phyloP scores from a whole-genome alignment of 2,888 invertebrate species.

The Tenthredo distinguenda region DNA sequence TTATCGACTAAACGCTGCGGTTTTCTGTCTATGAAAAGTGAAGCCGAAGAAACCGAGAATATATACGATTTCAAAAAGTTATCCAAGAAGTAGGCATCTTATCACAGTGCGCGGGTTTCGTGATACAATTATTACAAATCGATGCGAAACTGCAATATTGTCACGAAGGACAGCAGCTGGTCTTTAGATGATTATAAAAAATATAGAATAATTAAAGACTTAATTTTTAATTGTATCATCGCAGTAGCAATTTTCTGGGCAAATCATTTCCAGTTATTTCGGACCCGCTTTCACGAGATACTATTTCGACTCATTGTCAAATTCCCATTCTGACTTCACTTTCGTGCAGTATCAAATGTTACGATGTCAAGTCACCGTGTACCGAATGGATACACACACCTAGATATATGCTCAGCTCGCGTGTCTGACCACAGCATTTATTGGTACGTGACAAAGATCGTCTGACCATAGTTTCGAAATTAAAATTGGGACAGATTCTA shows the following conservation, averaged over 20 bases:
- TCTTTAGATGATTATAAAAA: background rate
- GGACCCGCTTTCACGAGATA: background rate
- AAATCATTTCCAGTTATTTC: background rate
- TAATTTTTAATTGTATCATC: background rate
- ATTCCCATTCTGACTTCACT: background rate
- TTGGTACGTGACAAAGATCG: constrained; percentile 8
- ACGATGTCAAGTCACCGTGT: background rate
- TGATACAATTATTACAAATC: background rate
- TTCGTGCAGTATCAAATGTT: background rate
- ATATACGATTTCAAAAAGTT: background rate
- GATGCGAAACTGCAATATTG: background rate
- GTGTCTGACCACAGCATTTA: background rate
- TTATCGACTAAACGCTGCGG: background rate
- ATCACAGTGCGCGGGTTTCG: background rate
- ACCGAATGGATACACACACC: background rate
- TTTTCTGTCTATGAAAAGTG: background rate
- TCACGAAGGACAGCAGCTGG: background rate
- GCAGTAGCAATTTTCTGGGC: background rate
- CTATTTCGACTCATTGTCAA: background rate
- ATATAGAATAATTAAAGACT: background rate
- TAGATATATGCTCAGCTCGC: background rate
- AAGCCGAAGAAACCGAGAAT: background rate
- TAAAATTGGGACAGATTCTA: background rate
- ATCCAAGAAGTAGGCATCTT: background rate
- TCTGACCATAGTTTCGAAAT: background rate